Evolutionary conservation across 2,797 vertebrate genomes (phyloP).

Genomic region (Podarcis siculus): DNA sequence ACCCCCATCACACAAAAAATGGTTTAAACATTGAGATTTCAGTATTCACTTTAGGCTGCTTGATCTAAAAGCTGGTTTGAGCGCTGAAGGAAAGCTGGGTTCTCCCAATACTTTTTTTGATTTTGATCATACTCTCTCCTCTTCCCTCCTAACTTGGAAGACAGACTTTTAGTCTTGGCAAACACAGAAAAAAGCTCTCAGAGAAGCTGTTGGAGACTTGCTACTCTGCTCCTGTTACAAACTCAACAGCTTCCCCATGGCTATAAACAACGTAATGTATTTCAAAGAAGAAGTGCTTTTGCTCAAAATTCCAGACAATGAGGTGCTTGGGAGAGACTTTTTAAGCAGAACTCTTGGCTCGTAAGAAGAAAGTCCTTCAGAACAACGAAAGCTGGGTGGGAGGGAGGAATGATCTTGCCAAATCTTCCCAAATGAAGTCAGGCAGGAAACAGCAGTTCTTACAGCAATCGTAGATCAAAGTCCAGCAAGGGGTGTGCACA

Average conservation of each 20-base stretch:
- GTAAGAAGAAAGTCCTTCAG: background rate
- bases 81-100: background rate
- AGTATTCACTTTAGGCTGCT: background rate
- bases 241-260: background rate
- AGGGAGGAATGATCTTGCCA: background rate
- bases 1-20: background rate
- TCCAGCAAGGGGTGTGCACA: background rate
- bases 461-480: background rate
- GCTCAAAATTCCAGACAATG: background rate
- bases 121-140: background rate
- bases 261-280: background rate
- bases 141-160: background rate
- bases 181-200: background rate
- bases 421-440: background rate
- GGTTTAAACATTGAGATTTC: background rate
- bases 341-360: background rate
- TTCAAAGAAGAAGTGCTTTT: background rate
- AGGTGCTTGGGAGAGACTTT: background rate
- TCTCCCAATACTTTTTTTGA: background rate
- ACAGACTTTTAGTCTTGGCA: conserved; percentile 6
- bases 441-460: background rate
- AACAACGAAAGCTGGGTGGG: background rate
- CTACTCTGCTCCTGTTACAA: background rate
- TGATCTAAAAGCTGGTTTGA: background rate
- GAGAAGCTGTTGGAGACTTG: background rate